phyloP scores from a whole-genome alignment of 1,140 invertebrate species.

The Drosophila ironensis region DNA sequence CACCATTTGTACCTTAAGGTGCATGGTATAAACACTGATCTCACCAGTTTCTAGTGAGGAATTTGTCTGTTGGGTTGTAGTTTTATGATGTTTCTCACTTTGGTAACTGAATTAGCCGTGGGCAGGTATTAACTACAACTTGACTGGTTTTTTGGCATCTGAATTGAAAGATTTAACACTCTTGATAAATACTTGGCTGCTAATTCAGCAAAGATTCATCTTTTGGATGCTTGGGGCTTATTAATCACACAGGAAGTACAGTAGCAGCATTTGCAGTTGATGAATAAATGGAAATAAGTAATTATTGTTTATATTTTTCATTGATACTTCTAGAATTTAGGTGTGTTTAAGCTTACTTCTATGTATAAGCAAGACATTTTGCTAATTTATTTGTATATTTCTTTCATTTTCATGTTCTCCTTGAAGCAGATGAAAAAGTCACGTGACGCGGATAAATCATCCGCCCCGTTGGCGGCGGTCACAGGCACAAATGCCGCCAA shows the following conservation, averaged over 20 bases:
- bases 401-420: no score
- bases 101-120: neutral
- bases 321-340: no score
- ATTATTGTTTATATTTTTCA: no score
- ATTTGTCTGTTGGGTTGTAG: neutral
- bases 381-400: no score
- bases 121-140: neutral
- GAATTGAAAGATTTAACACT: neutral
- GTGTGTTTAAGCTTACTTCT: no score
- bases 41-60: neutral
- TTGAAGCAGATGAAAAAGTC: constrained; percentile 69
- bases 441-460: constrained; percentile 53
- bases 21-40: neutral
- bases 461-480: constrained; percentile 15
- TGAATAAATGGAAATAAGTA: no score
- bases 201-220: neutral
- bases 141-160: neutral
- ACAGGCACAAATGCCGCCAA: constrained; percentile 17
- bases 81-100: neutral
- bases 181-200: neutral
- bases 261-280: no score
- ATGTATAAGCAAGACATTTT: no score
- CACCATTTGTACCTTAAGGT: no score
- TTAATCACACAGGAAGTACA: no score
- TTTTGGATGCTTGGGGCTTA: no score